Evolutionary conservation across 2,888 invertebrate genomes (phyloP).

Genomic region (Amblyteles armatorius): DNA sequence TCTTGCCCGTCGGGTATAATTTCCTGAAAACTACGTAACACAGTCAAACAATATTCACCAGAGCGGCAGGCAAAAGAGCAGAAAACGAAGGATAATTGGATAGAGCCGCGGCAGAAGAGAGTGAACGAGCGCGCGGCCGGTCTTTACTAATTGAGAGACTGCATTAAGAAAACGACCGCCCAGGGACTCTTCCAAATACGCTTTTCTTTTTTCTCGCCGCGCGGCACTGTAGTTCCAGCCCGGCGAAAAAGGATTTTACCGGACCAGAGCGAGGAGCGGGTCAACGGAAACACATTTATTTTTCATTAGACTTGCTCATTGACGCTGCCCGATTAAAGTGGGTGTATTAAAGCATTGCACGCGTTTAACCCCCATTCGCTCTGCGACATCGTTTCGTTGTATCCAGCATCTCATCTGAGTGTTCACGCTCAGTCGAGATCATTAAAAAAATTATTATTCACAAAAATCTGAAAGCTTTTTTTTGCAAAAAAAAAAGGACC

Average conservation of each 20-base stretch:
- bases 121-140: constrained; percentile 7
- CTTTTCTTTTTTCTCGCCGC: background rate
- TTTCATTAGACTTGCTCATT: background rate
- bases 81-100: constrained; percentile 35
- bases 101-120: constrained; percentile 1
- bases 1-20: background rate
- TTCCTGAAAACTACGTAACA: background rate
- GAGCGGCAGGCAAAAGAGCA: constrained; percentile 8
- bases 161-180: constrained; percentile 40
- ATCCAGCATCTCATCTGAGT: background rate
- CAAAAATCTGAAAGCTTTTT: background rate
- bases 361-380: background rate
- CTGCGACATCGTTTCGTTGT: constrained; percentile 1
- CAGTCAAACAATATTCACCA: constrained; percentile 18
- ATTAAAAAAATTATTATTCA: background rate
- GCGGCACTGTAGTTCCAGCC: background rate
- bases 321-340: background rate
- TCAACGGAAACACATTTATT: background rate
- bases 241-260: background rate
- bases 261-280: background rate
- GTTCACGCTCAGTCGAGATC: background rate
- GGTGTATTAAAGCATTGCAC: background rate
- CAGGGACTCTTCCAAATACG: constrained; percentile 15
- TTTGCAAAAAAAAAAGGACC: background rate
- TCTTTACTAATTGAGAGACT: constrained; percentile 43